Conservation (phyloP, 2,888 invertebrate species). For the Cryptocephalus moraei region DNA sequence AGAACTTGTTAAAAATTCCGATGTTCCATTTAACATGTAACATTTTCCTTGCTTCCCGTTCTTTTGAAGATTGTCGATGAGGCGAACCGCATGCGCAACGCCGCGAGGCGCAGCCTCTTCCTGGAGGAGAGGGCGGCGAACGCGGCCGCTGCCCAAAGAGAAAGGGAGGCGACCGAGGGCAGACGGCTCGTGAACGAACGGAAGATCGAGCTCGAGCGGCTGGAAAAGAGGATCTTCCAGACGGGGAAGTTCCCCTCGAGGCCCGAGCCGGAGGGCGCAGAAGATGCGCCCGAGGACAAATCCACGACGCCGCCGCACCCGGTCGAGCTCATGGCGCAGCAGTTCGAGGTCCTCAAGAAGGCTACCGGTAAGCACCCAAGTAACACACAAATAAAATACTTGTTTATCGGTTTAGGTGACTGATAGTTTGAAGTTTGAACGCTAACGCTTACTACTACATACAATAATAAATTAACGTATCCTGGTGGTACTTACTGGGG, state of each 20-base stretch:
- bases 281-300: slow-evolving; percentile 32
- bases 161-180: slow-evolving; percentile 51
- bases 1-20: too few relatives aligned
- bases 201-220: slow-evolving; percentile 60
- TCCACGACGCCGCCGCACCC: slow-evolving; percentile 27
- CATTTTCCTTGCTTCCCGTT: too few relatives aligned
- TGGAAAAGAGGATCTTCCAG: slow-evolving; percentile 69
- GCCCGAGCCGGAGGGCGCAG: slow-evolving; percentile 30
- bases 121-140: slow-evolving; percentile 62
- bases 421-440: too few relatives aligned
- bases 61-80: slow-evolving; percentile 48
- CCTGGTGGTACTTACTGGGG: too few relatives aligned
- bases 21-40: too few relatives aligned
- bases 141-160: slow-evolving; percentile 55
- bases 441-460: too few relatives aligned
- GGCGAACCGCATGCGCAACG: slow-evolving; percentile 60
- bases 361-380: slow-evolving; percentile 59
- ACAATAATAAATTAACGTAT: too few relatives aligned
- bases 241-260: slow-evolving; percentile 38
- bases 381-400: too few relatives aligned
- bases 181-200: slow-evolving; percentile 62
- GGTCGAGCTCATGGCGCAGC: slow-evolving; percentile 46
- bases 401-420: too few relatives aligned
- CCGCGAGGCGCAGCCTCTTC: slow-evolving; percentile 56
- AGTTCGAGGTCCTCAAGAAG: slow-evolving; percentile 65